Percentiles rank a stretch among this genome's conserved stretches.
phyloP scores from a whole-genome alignment of 2,797 vertebrate genomes.

The Chloroceryle inda region DNA sequence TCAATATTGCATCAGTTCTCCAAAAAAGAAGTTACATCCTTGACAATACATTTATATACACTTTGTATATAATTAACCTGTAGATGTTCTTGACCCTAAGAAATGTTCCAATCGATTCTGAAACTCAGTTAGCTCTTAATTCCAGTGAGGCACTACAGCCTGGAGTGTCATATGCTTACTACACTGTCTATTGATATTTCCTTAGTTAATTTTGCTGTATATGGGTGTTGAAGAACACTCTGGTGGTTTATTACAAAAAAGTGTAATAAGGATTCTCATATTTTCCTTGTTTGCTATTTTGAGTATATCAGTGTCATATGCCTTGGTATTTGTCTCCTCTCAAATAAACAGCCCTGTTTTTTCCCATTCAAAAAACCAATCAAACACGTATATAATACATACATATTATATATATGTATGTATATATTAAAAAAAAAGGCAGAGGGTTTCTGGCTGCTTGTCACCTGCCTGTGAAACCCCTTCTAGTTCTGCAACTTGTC shows the following conservation, averaged over 20 bases:
- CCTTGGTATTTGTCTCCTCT: not conserved
- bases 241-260: not conserved
- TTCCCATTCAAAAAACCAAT: not conserved
- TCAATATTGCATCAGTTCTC: not conserved
- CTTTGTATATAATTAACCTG: not conserved
- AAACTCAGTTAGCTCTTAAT: not conserved
- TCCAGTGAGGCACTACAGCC: not conserved
- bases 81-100: not conserved
- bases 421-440: not conserved
- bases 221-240: not conserved
- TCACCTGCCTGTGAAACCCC: constrained; percentile 50
- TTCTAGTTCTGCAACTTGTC: constrained; percentile 36
- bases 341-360: not conserved
- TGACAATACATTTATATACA: not conserved
- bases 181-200: not conserved
- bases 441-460: constrained; percentile 25
- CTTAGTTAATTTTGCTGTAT: not conserved
- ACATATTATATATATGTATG: not conserved
- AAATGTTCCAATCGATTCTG: not conserved
- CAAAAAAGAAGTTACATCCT: not conserved
- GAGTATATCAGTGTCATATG: not conserved
- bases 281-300: not conserved
- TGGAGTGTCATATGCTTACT: not conserved
- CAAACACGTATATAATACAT: not conserved
- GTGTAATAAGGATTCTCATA: not conserved